Base-by-base conservation (phyloP, 2,888 invertebrate genomes). In the Chelonus formosanus region DNA sequence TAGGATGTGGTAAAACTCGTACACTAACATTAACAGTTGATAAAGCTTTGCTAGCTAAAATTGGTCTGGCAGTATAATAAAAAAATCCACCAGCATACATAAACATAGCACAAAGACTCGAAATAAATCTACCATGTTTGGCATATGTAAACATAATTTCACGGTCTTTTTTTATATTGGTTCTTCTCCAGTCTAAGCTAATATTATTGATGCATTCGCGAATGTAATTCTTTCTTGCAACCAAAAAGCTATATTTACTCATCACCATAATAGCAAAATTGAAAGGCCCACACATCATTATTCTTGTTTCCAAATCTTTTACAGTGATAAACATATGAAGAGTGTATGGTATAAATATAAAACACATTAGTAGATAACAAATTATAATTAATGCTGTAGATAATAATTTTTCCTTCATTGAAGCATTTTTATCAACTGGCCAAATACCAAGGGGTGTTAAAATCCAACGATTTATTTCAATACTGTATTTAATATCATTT, bases 11-110 rank as follows among this genome's bases (percentile, higher is more conserved):
- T 3, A 79, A 69, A 0, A 73, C 70, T 36, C 76, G 72, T 3
- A 77, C 69, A 0, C 71, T 79, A 5, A 71, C 67, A 35, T 79
- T 79, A 8, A 71, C 73, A 3, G 76, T 70, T 0, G 74, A 75
- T 0, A 74, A 71, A 5, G 74, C 74, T 32, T 70, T 72, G 0
- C 71, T 67, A 4, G 71, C 74, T 0, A 79, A 55, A 0, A 20
- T 20, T 20, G 80, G 80, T 78, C 79, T 78, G 43, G 79, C 70
- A 0, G 74, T 73, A 55, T 76, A 75, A 58, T 78, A 80, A 56
- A 78, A 78, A 35, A 80, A 72, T 3, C 78, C 78, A 1, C 79
- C 80, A 5, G 73, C 71, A 56, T 79, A 79, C 78, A 78, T 79
- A 50, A 77, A 78, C 3, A 8, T 66, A 0, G 75, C 76, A 58